Evolutionary conservation across 2,113 vertebrate genomes (phyloP).

Genomic region (Lepus americanus): DNA sequence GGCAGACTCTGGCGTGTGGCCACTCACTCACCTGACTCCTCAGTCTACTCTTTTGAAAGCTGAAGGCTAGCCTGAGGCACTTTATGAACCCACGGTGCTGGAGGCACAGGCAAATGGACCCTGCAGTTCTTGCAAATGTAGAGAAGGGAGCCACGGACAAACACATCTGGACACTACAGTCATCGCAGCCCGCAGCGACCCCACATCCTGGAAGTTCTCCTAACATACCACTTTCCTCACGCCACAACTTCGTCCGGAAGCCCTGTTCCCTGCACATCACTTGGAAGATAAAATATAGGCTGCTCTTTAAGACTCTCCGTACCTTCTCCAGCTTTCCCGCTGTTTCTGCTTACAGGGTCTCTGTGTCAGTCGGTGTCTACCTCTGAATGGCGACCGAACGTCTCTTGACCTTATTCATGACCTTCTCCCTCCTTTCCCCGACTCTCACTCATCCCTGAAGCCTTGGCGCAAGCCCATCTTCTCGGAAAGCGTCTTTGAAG

Average conservation of each 20-base stretch:
- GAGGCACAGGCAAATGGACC: neutral
- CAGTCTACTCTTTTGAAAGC: slow-evolving; percentile 1
- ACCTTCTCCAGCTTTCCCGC: neutral
- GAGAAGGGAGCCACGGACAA: neutral
- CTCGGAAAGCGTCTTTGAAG: neutral
- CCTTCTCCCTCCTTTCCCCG: neutral
- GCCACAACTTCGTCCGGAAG: neutral
- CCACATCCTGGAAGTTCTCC: neutral
- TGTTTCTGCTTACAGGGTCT: neutral
- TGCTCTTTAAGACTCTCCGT: neutral
- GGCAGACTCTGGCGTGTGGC: neutral
- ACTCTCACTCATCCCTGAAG: neutral
- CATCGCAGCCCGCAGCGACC: neutral
- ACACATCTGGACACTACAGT: neutral
- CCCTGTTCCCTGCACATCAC: neutral
- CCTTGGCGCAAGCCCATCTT: neutral
- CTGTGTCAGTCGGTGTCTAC: neutral
- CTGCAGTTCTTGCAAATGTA: neutral
- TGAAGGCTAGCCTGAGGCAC: neutral
- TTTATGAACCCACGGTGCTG: neutral
- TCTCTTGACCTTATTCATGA: neutral
- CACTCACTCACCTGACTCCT: neutral
- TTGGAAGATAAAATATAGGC: neutral
- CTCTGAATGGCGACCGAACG: neutral
- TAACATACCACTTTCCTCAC: neutral